Conservation (phyloP, 2,888 invertebrate genomes). For the Sesia apiformis region DNA sequence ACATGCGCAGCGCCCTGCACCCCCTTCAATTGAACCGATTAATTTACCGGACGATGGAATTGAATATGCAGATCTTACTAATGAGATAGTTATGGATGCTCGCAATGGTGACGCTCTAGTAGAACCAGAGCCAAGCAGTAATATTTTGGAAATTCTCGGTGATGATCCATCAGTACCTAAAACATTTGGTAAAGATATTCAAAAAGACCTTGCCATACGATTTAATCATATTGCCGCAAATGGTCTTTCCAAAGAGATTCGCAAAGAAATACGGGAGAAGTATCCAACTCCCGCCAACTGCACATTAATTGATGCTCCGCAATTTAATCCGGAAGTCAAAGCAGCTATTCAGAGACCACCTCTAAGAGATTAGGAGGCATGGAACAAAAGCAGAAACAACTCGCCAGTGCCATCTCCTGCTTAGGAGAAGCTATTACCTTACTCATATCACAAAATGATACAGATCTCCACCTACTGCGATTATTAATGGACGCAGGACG, state of each 20-base stretch:
- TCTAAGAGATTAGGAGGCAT: conserved; percentile 14
- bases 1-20: no score
- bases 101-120: no score
- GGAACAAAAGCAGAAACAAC: conserved; percentile 14
- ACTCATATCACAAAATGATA: conserved; percentile 1
- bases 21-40: no score
- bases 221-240: conserved; percentile 10
- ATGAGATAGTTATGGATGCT: no score
- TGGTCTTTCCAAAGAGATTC: conserved; percentile 10
- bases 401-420: conserved; percentile 10
- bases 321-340: conserved; percentile 15
- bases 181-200: conserved; percentile 12
- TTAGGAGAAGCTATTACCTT: conserved; percentile 8
- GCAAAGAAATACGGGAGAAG: conserved; percentile 11
- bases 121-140: conserved; percentile 2
- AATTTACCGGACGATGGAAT: no score
- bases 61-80: no score
- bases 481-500: no score
- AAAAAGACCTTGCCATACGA: conserved; percentile 11
- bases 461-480: not conserved
- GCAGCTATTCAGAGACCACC: conserved; percentile 10
- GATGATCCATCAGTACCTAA: conserved; percentile 7
- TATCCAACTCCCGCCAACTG: conserved; percentile 13
- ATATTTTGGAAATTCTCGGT: conserved; percentile 8
- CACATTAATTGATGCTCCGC: conserved; percentile 12